phyloP scores from a whole-genome alignment of 92 coral and sea anemone genomes.

The Umimayanthus chanpuru region DNA sequence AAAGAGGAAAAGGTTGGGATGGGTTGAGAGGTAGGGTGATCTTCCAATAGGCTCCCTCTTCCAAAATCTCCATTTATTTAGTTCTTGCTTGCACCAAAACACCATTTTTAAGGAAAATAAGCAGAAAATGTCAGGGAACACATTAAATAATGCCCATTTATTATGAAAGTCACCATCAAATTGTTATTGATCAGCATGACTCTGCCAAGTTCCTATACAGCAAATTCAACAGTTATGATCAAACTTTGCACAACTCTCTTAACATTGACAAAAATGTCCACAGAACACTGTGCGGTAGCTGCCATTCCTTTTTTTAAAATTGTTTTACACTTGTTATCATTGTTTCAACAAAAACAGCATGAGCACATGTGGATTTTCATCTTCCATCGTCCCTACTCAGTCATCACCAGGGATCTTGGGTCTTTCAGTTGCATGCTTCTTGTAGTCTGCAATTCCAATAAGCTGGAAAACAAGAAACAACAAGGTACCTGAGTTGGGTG shows the following conservation, averaged over 20 bases:
- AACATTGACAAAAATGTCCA: neutral
- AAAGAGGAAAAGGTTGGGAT: no score
- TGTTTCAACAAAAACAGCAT: constrained; percentile 22
- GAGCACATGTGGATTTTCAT: neutral
- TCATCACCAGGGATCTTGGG: constrained; percentile 27
- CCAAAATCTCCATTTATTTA: neutral
- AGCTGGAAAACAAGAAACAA: constrained; percentile 6
- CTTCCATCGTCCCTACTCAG: neutral
- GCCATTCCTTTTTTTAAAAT: neutral
- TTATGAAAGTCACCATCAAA: constrained; percentile 27
- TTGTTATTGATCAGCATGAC: constrained; percentile 3
- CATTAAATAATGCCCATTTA: constrained; percentile 26
- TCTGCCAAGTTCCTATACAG: neutral
- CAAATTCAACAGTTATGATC: constrained; percentile 10
- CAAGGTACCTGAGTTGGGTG: neutral
- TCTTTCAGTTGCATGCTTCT: constrained; percentile 36
- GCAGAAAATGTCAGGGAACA: neutral
- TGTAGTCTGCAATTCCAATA: constrained; percentile 43
- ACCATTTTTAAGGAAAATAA: no score
- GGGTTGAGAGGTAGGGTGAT: no score
- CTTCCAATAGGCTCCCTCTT: neutral
- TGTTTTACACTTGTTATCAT: neutral
- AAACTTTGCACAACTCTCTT: constrained; percentile 9
- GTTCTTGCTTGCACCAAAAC: no score
- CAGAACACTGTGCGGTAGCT: neutral